Evolutionary conservation across 1,140 invertebrate species (phyloP).

Genomic region (Apolygus lucorum): DNA sequence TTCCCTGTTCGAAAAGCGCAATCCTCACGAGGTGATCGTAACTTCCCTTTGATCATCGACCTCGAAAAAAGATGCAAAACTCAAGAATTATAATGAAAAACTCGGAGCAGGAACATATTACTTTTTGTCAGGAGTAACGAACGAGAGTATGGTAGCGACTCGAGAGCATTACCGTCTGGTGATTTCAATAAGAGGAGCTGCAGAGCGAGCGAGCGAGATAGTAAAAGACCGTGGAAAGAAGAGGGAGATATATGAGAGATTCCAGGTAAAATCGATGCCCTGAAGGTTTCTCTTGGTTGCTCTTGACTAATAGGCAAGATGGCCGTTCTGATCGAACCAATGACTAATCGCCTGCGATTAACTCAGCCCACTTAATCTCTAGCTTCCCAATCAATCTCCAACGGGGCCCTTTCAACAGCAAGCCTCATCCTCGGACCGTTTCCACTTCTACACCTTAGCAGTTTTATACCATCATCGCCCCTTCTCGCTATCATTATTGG

Average conservation of each 20-base stretch:
- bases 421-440: neutral
- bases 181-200: neutral
- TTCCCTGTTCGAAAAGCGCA: too few species aligned
- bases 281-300: neutral
- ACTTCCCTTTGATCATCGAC: too few species aligned
- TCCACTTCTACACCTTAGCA: neutral
- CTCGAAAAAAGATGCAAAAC: too few species aligned
- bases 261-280: slow-evolving; percentile 15
- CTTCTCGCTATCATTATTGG: too few species aligned
- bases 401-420: slow-evolving; percentile 5
- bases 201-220: neutral
- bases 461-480: neutral
- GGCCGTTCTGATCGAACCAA: slow-evolving; percentile 17
- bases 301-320: slow-evolving; percentile 21
- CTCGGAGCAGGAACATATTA: too few species aligned
- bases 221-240: neutral
- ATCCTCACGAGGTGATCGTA: too few species aligned
- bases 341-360: slow-evolving; percentile 25
- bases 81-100: too few species aligned
- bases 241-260: neutral
- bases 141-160: too few species aligned
- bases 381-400: slow-evolving; percentile 18
- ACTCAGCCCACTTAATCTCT: slow-evolving; percentile 24
- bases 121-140: too few species aligned
- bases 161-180: too few species aligned